These are phyloP conservation scores for Lasioglossum zephyrum DNA, from an alignment of 2,888 invertebrate species.

Conservation along the genomic window DNA sequence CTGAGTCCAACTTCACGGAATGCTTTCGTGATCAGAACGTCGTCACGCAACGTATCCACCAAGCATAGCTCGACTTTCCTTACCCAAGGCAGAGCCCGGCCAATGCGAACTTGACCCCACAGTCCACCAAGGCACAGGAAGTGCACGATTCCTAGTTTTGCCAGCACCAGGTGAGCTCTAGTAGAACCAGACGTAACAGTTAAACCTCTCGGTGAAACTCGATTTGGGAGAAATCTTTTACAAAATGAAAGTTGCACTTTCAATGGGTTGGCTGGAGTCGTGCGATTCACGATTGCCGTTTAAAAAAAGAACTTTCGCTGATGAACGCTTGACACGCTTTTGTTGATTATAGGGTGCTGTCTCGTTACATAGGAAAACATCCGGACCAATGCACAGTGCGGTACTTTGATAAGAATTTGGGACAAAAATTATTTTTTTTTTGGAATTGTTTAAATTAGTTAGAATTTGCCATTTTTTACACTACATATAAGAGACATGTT, in stretches of 20 bases:
- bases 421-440: too few species aligned
- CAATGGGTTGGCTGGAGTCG: background rate
- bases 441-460: too few species aligned
- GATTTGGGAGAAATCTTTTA: slow-evolving; percentile 24
- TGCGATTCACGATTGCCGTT: background rate
- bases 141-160: slow-evolving; percentile 85
- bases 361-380: background rate
- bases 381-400: background rate
- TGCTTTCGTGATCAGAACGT: slow-evolving; percentile 84
- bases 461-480: too few species aligned
- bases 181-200: slow-evolving; percentile 40
- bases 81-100: slow-evolving; percentile 86
- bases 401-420: too few species aligned
- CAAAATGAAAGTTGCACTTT: slow-evolving; percentile 7
- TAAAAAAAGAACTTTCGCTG: slow-evolving; percentile 1
- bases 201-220: slow-evolving; percentile 37
- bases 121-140: slow-evolving; percentile 86
- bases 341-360: background rate
- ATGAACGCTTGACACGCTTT: background rate
- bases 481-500: too few species aligned
- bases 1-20: slow-evolving; percentile 84
- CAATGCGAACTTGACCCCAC: slow-evolving; percentile 86
- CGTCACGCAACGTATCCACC: slow-evolving; percentile 84
- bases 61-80: slow-evolving; percentile 85
- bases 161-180: slow-evolving; percentile 83